Percentiles rank a stretch among this genome's conserved stretches.
phyloP scores from a whole-genome alignment of 2,888 invertebrate species.

The Elegia similella region DNA sequence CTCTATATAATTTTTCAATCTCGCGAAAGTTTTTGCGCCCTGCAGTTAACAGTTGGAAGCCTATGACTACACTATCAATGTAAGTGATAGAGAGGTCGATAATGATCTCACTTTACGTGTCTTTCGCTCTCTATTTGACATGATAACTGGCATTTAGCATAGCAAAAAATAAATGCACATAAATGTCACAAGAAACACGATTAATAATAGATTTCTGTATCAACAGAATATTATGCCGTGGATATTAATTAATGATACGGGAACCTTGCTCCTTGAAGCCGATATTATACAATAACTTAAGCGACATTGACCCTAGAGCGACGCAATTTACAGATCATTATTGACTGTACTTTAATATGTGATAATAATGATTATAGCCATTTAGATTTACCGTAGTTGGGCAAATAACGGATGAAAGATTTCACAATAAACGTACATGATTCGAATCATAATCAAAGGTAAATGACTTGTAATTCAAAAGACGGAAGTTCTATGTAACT shows the following conservation, averaged over 20 bases:
- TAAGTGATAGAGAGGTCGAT: not conserved
- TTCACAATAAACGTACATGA: no score
- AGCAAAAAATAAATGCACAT: slow-evolving; percentile 4
- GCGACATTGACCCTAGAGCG: slow-evolving; percentile 2
- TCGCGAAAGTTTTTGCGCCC: no score
- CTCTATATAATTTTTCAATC: no score
- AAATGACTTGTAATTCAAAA: not conserved
- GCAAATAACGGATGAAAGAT: no score
- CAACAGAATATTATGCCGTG: slow-evolving; percentile 12
- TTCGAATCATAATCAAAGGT: not conserved
- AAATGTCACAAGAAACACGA: slow-evolving; percentile 3
- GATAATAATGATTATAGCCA: no score
- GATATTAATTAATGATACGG: not conserved
- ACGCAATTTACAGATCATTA: not conserved
- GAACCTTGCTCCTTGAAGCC: slow-evolving; percentile 13
- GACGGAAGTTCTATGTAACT: slow-evolving; percentile 2
- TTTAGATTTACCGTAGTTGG: no score
- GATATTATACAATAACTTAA: slow-evolving; percentile 1
- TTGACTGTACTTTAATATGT: not conserved
- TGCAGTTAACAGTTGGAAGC: no score
- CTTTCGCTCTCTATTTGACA: not conserved
- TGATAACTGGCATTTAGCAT: not conserved
- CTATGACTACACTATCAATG: no score
- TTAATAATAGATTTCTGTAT: not conserved
- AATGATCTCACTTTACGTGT: not conserved